A percentile compares a stretch with the other conserved stretches of the same genome.
Conservation (phyloP, 2,797 vertebrate genomes). For the Etheostoma perlongum region DNA sequence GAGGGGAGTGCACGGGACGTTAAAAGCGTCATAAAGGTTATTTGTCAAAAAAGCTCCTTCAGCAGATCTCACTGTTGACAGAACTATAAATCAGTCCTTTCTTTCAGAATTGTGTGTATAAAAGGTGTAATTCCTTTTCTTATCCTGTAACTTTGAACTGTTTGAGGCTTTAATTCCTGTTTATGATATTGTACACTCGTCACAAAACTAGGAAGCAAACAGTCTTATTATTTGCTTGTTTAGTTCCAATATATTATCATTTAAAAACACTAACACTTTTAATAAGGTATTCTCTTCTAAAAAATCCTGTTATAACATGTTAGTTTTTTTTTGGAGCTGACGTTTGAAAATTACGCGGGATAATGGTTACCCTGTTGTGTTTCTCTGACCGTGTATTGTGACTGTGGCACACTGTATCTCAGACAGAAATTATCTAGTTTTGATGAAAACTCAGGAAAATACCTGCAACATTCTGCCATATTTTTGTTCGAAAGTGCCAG, state of each 20-base stretch:
- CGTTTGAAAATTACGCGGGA: not conserved
- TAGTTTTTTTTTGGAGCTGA: not conserved
- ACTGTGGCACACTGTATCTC: not conserved
- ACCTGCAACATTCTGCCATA: not conserved
- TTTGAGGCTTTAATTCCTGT: conserved; percentile 1
- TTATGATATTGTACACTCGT: not conserved
- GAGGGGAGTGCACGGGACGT: not conserved
- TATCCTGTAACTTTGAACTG: conserved; percentile 3
- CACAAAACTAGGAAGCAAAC: not conserved
- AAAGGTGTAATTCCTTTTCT: conserved; percentile 24
- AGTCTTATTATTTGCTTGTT: conserved; percentile 1
- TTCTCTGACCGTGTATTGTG: not conserved
- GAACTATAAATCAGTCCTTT: conserved; percentile 31
- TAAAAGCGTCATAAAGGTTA: conserved; percentile 3
- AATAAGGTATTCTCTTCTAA: not conserved
- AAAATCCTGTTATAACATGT: not conserved
- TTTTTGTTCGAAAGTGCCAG: not conserved
- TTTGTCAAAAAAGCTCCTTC: not conserved
- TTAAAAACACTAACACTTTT: not conserved
- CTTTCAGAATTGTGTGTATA: conserved; percentile 12
- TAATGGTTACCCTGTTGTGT: not conserved
- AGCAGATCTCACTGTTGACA: conserved; percentile 13
- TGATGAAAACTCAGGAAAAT: not conserved
- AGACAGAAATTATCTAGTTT: not conserved
- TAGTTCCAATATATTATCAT: not conserved